Evolutionary conservation across 2,797 vertebrate species (phyloP).

Genomic region (Crax fasciolata): DNA sequence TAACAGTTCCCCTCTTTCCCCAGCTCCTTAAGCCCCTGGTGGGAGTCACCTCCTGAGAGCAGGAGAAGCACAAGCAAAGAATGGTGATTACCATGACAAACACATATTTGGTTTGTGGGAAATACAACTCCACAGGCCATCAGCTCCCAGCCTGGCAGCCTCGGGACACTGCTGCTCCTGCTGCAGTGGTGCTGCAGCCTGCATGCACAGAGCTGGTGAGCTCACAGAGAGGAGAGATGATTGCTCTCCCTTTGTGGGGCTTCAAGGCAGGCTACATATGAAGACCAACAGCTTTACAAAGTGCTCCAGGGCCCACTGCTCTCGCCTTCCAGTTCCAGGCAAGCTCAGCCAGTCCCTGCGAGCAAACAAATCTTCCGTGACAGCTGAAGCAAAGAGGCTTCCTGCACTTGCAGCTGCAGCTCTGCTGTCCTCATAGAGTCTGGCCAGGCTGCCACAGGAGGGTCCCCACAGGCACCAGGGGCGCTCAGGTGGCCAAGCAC

Average conservation of each 20-base stretch:
- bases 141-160: not conserved
- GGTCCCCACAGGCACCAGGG: not conserved
- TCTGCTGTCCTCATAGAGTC: not conserved
- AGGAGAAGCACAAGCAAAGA: not conserved
- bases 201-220: not conserved
- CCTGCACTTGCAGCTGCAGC: not conserved
- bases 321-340: not conserved
- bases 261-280: not conserved
- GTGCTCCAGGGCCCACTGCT: not conserved
- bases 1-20: not conserved
- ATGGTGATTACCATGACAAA: not conserved
- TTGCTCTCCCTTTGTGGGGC: too few relatives aligned
- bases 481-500: not conserved
- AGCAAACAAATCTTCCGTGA: not conserved
- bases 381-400: not conserved
- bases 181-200: not conserved
- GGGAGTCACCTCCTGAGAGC: not conserved
- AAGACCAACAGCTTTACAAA: not conserved
- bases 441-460: not conserved
- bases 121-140: not conserved
- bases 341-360: not conserved
- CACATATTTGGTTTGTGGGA: not conserved
- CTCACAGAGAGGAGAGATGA: not conserved
- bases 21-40: not conserved
- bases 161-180: not conserved